Conservation (phyloP, 2,113 vertebrate genomes). For the Bagarius yarrelli region DNA sequence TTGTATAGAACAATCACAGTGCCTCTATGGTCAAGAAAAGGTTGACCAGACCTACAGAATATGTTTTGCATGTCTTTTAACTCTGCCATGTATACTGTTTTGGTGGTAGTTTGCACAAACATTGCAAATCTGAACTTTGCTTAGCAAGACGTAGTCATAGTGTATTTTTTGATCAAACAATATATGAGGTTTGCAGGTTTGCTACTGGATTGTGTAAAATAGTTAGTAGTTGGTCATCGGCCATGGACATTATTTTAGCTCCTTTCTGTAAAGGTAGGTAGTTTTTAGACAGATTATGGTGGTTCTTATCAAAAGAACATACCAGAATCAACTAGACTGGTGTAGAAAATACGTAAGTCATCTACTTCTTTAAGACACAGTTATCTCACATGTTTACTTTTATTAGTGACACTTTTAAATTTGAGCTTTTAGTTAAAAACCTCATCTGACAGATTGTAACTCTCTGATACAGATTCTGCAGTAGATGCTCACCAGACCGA, state of each 20-base stretch:
- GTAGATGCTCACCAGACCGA: background rate
- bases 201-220: background rate
- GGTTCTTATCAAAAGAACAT: background rate
- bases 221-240: background rate
- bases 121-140: background rate
- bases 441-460: background rate
- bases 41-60: background rate
- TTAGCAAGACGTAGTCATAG: background rate
- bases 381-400: background rate
- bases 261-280: background rate
- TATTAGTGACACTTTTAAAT: background rate
- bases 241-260: background rate
- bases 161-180: background rate
- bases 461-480: constrained; percentile 13
- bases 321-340: background rate
- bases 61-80: background rate
- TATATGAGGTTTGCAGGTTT: background rate
- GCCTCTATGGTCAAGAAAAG: background rate
- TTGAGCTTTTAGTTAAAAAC: background rate
- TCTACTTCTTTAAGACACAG: background rate
- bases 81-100: background rate
- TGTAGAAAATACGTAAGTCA: background rate
- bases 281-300: background rate
- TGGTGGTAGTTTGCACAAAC: background rate
- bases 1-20: background rate